Evolutionary conservation across 2,113 vertebrate species (phyloP).

Genomic region (Hemibagrus wyckioides): DNA sequence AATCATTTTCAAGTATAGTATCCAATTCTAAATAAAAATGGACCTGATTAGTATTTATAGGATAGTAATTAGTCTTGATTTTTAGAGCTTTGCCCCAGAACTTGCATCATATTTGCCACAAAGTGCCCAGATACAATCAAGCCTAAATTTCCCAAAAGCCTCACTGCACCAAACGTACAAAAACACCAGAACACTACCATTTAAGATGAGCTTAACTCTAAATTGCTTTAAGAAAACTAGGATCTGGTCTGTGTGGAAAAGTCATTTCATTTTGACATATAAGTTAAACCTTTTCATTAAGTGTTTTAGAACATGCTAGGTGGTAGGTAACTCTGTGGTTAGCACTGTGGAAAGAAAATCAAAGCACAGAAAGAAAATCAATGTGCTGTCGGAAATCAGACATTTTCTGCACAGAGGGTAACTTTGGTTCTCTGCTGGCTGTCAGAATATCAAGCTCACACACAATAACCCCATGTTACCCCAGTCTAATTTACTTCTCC

Average conservation of each 20-base stretch:
- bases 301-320: background rate
- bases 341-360: background rate
- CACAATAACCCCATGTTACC: background rate
- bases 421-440: background rate
- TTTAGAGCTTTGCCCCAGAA: background rate
- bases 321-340: background rate
- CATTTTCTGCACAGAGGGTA: no score
- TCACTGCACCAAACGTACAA: background rate
- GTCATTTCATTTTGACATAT: background rate
- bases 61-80: background rate
- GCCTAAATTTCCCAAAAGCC: background rate
- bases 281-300: background rate
- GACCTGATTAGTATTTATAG: constrained; percentile 56
- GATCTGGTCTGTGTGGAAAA: background rate
- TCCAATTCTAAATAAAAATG: constrained; percentile 60
- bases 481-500: background rate
- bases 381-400: background rate
- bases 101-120: background rate
- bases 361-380: background rate
- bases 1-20: constrained; percentile 48
- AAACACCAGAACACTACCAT: background rate
- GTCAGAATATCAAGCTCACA: background rate
- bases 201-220: background rate
- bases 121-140: background rate
- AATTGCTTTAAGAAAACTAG: background rate